phyloP scores from a whole-genome alignment of 2,888 invertebrate genomes.

The Eupsilia transversa region DNA sequence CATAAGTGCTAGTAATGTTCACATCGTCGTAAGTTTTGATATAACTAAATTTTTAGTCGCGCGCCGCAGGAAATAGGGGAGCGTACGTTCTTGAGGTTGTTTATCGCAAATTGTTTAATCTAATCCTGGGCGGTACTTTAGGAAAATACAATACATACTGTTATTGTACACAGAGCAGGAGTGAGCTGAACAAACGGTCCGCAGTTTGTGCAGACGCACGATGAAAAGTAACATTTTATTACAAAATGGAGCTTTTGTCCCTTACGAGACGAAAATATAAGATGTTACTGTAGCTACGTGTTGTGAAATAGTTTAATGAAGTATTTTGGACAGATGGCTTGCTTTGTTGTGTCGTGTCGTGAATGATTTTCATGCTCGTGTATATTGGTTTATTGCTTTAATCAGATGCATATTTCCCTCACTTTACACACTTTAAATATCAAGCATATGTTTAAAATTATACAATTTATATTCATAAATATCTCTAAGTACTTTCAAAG shows the following conservation, averaged over 20 bases:
- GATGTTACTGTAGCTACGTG: conserved; percentile 28
- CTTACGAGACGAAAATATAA: conserved; percentile 43
- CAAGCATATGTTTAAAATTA: background rate
- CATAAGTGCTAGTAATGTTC: conserved; percentile 49
- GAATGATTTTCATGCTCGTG: background rate
- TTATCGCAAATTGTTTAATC: conserved; percentile 62
- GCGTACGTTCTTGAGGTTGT: conserved; percentile 46
- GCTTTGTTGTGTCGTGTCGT: background rate
- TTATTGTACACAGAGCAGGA: conserved; percentile 29
- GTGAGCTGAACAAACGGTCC: conserved; percentile 27
- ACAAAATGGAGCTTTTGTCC: conserved; percentile 49
- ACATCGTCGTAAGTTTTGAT: conserved; percentile 52
- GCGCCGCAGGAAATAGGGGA: conserved; percentile 39
- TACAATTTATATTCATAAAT: background rate
- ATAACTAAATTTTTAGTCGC: conserved; percentile 49
- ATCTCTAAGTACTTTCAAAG: background rate
- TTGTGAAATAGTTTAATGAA: conserved; percentile 23
- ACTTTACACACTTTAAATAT: background rate
- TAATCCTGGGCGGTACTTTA: conserved; percentile 40
- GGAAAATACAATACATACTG: conserved; percentile 50
- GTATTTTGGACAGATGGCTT: conserved; percentile 4
- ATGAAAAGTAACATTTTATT: conserved; percentile 62
- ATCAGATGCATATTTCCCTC: background rate
- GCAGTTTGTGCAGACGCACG: conserved; percentile 49
- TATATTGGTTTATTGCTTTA: background rate